A percentile compares a stretch with the other conserved stretches of the same genome.
phyloP scores from a whole-genome alignment of 2,113 vertebrate genomes.

The Cacatua alba region DNA sequence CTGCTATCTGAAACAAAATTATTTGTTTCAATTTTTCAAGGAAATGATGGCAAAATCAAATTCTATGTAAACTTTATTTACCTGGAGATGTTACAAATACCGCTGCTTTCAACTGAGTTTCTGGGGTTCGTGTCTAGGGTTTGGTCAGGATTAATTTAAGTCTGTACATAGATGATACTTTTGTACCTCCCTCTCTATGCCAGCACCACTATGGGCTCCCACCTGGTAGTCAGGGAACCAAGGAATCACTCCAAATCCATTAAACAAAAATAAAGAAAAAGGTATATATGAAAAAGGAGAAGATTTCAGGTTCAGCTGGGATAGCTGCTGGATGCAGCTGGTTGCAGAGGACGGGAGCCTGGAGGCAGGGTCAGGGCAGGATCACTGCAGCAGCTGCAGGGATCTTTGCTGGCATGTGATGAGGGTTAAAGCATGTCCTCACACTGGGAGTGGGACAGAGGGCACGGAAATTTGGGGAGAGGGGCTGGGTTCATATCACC shows the following conservation, averaged over 20 bases:
- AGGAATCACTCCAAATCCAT: not conserved
- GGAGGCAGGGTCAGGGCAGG: not conserved
- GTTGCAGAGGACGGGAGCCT: not conserved
- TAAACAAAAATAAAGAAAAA: not conserved
- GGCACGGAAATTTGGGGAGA: not conserved
- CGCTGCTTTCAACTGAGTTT: not conserved
- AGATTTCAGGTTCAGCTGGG: not conserved
- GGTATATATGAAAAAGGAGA: not conserved
- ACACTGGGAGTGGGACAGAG: not conserved
- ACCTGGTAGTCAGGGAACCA: not conserved
- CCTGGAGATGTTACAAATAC: not conserved
- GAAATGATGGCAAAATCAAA: not conserved
- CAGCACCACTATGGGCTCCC: not conserved
- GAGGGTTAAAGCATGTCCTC: not conserved
- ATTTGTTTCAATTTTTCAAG: not conserved
- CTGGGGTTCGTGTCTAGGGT: not conserved
- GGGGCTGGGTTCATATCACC: not conserved
- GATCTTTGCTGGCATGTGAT: fast-evolving
- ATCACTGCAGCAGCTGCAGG: not conserved
- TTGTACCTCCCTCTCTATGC: not conserved
- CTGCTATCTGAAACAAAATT: not conserved
- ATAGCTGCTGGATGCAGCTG: not conserved
- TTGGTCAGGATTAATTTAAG: not conserved
- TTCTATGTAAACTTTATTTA: not conserved
- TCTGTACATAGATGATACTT: not conserved